These are phyloP conservation scores for Chloromyia formosa DNA, from an alignment of 2,888 invertebrate species.

Conservation along the genomic window DNA sequence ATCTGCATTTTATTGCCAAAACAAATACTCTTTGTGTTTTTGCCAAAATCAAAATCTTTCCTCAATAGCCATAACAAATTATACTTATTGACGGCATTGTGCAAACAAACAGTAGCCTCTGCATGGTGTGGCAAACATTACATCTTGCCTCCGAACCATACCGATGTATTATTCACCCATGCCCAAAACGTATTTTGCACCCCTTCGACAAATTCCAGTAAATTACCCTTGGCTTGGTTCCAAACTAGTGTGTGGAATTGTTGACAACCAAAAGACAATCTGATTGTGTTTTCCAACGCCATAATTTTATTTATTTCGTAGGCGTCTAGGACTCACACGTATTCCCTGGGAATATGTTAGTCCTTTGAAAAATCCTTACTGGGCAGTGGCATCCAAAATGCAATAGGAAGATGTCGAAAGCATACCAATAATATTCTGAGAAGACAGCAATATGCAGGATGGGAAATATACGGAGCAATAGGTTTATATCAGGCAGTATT, in stretches of 20 bases:
- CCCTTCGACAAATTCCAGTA: slow-evolving; percentile 32
- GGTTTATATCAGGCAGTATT: neutral
- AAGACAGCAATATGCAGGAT: slow-evolving; percentile 9
- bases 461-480: neutral
- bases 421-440: slow-evolving; percentile 20
- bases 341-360: neutral
- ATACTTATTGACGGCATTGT: neutral
- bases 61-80: slow-evolving; percentile 19
- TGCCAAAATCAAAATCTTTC: neutral
- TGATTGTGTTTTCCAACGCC: slow-evolving; percentile 22
- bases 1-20: no score
- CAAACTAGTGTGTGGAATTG: slow-evolving; percentile 37
- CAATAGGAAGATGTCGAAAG: slow-evolving; percentile 23
- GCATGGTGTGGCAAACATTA: neutral
- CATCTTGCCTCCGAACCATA: neutral
- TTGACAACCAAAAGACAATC: slow-evolving; percentile 40
- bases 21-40: neutral
- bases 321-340: neutral
- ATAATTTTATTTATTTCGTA: slow-evolving; percentile 37
- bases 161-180: neutral
- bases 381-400: slow-evolving; percentile 10
- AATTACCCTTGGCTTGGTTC: slow-evolving; percentile 34
- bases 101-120: neutral
- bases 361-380: slow-evolving; percentile 1
- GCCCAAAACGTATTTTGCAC: neutral